phyloP scores from a whole-genome alignment of 2,888 invertebrate species.

The Mesorhabditis belari region DNA sequence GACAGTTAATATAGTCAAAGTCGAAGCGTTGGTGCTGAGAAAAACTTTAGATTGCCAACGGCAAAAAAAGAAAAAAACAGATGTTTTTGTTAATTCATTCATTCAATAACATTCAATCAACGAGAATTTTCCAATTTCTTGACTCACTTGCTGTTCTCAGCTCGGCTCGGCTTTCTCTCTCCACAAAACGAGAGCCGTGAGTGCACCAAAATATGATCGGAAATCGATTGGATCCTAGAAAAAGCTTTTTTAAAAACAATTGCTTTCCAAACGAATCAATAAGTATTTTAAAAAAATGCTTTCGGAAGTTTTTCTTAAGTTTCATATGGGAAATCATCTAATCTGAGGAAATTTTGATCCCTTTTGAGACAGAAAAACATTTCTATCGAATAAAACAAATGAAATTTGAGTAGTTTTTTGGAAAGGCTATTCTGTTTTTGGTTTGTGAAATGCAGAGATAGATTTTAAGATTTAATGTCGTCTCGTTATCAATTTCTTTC shows the following conservation, averaged over 20 bases:
- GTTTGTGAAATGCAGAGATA: neutral
- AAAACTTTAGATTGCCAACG: no score
- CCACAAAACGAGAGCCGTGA: constrained; percentile 49
- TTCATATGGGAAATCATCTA: no score
- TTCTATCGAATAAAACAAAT: neutral
- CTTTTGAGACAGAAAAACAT: no score
- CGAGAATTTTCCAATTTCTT: neutral
- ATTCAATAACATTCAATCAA: neutral
- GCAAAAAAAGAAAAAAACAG: no score
- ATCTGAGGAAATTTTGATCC: no score
- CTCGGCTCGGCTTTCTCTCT: constrained; percentile 49
- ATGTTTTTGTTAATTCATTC: no score
- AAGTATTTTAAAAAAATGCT: no score
- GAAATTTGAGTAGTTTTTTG: neutral
- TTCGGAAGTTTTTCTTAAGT: no score
- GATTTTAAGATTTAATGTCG: neutral
- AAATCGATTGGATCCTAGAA: constrained; percentile 50
- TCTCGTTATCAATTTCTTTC: neutral
- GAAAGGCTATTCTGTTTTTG: no score
- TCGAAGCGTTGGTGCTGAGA: no score
- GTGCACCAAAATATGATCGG: constrained; percentile 51
- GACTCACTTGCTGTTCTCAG: constrained; percentile 28
- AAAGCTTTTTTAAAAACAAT: neutral
- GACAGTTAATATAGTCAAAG: no score
- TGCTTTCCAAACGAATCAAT: no score